phyloP scores from a whole-genome alignment of 2,888 invertebrate genomes.

The Pseudolycoriella hygida region DNA sequence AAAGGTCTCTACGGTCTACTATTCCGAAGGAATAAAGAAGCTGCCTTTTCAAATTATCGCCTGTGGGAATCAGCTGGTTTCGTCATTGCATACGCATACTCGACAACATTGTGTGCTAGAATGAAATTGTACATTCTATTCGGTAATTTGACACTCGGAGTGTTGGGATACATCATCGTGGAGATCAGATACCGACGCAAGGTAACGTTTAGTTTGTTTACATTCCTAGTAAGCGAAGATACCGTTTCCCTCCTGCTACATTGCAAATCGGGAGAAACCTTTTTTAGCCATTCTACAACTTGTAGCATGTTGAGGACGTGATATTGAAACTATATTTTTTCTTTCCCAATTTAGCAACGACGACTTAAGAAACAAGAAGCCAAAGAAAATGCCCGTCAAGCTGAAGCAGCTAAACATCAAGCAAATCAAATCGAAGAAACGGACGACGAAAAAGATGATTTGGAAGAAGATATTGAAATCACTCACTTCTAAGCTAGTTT shows the following conservation, averaged over 20 bases:
- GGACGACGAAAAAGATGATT: constrained; percentile 72
- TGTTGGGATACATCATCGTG: constrained; percentile 60
- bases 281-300: no score
- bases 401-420: constrained; percentile 31
- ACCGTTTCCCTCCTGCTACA: not conserved
- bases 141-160: constrained; percentile 54
- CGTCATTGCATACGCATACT: constrained; percentile 78
- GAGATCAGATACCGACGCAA: constrained; percentile 71
- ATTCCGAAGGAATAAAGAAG: constrained; percentile 77
- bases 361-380: constrained; percentile 57
- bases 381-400: constrained; percentile 41
- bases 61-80: constrained; percentile 84
- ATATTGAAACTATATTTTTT: not conserved
- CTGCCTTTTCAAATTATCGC: constrained; percentile 80
- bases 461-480: constrained; percentile 75
- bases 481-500: constrained; percentile 47
- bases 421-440: constrained; percentile 45
- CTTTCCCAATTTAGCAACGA: constrained; percentile 30
- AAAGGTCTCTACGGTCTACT: constrained; percentile 70
- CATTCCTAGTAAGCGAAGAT: not conserved
- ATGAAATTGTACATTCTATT: constrained; percentile 76
- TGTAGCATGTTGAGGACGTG: no score
- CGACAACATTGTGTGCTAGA: constrained; percentile 66
- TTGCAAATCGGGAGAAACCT: no score
- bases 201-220: no score